Evolutionary conservation across 2,113 vertebrate species (phyloP).

Genomic region (Chaetura pelagica): DNA sequence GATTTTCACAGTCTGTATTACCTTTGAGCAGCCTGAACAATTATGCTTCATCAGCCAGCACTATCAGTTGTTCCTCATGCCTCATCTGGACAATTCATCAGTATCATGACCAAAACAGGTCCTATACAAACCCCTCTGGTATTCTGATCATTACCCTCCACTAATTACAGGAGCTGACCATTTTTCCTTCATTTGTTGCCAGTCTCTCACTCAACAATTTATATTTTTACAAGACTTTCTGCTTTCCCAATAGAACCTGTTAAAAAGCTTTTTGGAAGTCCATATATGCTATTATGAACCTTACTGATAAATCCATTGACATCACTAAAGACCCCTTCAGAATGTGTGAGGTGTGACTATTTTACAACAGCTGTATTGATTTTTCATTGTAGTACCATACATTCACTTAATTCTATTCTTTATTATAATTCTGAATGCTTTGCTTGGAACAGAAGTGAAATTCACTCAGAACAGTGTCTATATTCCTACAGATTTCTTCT

Average conservation of each 20-base stretch:
- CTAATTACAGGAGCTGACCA: background rate
- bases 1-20: background rate
- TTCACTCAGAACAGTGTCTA: background rate
- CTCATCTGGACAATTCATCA: background rate
- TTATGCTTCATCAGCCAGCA: background rate
- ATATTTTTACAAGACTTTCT: background rate
- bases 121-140: background rate
- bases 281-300: background rate
- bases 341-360: background rate
- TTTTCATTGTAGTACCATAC: background rate
- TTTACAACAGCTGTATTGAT: background rate
- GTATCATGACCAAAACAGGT: background rate
- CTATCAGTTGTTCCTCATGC: background rate
- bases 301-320: background rate
- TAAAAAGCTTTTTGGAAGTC: background rate
- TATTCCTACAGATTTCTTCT: background rate
- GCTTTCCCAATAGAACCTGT: accelerated
- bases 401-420: background rate
- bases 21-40: background rate
- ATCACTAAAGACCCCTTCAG: background rate
- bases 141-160: background rate
- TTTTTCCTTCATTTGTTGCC: background rate
- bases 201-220: background rate
- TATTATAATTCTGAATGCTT: background rate
- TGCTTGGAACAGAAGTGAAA: background rate